A percentile compares a stretch with the other conserved stretches of the same genome.
Evolutionary conservation across 2,113 vertebrate genomes (phyloP).

Genomic region (Trinectes maculatus): DNA sequence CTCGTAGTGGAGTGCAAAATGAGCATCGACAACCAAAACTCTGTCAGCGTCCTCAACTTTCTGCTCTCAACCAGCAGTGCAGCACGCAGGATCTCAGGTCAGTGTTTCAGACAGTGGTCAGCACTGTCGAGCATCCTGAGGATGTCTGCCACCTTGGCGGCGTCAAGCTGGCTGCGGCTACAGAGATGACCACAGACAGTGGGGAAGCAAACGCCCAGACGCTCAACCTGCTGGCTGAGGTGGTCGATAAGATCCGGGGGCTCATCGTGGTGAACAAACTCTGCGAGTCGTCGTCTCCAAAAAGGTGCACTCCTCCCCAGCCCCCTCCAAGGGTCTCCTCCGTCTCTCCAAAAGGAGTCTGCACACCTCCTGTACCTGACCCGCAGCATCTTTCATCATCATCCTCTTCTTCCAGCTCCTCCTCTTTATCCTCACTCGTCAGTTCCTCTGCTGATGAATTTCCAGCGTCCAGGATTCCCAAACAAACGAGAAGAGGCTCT

Average conservation of each 20-base stretch:
- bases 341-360: conserved; percentile 22
- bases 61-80: conserved; percentile 31
- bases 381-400: conserved; percentile 5
- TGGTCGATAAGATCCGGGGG: conserved; percentile 76
- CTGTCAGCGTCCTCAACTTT: not conserved
- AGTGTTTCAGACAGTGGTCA: conserved; percentile 49
- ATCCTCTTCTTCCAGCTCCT: conserved; percentile 45
- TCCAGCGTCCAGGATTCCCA: not conserved
- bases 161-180: conserved; percentile 59
- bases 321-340: conserved; percentile 50
- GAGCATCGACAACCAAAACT: not conserved
- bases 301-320: not conserved
- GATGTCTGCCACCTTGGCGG: conserved; percentile 52
- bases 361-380: conserved; percentile 34
- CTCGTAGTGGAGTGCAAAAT: not conserved
- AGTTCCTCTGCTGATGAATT: conserved; percentile 21
- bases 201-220: conserved; percentile 74
- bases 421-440: conserved; percentile 45
- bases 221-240: conserved; percentile 66
- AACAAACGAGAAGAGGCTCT: not conserved
- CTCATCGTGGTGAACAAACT: conserved; percentile 57
- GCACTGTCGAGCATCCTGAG: conserved; percentile 41
- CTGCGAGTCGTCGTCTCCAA: not conserved
- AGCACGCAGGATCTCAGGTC: conserved; percentile 63
- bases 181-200: conserved; percentile 55